phyloP scores from a whole-genome alignment of 2,113 vertebrate genomes.

The Pithys albifrons region DNA sequence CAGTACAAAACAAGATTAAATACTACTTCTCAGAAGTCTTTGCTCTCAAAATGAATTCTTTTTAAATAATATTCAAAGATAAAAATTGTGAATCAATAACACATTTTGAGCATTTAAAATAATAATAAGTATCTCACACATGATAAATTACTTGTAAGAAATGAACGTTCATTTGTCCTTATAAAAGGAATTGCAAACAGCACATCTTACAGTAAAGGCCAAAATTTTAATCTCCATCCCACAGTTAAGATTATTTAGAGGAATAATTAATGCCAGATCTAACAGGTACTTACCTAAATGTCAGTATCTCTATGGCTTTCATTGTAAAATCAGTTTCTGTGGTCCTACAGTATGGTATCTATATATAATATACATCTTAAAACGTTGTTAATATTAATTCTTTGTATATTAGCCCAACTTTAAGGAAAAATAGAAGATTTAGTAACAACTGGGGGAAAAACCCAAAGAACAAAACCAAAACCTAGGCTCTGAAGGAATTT shows the following conservation, averaged over 20 bases:
- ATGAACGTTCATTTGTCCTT: neutral
- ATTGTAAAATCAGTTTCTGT: neutral
- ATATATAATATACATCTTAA: neutral
- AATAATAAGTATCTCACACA: neutral
- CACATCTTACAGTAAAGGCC: neutral
- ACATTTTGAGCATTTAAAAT: neutral
- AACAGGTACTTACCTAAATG: neutral
- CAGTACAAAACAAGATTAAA: neutral
- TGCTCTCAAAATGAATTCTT: neutral
- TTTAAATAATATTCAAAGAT: neutral
- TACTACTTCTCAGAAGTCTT: neutral
- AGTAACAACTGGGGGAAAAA: neutral
- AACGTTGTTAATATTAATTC: neutral
- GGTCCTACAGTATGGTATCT: neutral
- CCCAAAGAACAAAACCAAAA: neutral
- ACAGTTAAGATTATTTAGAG: neutral
- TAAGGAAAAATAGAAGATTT: neutral
- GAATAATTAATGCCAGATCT: neutral
- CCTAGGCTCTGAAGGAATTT: neutral
- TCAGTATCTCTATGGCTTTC: neutral
- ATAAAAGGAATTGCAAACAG: neutral
- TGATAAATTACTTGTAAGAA: neutral
- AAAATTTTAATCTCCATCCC: neutral
- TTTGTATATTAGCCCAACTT: neutral
- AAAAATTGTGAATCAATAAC: neutral